Base-by-base conservation (phyloP, 2,113 vertebrate species). In the Seriola dumerili region DNA sequence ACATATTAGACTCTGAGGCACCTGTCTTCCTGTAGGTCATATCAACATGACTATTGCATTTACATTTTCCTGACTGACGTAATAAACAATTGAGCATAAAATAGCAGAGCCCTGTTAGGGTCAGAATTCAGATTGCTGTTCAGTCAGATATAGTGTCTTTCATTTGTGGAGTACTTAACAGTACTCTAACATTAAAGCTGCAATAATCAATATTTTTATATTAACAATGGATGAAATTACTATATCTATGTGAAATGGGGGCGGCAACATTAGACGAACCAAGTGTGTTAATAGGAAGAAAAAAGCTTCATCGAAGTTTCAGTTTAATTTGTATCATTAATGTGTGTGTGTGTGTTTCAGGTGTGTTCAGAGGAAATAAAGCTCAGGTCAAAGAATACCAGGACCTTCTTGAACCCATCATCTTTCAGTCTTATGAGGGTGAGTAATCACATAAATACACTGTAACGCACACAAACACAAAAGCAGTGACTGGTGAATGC, bases 381-480 rank as follows among this genome's bases (percentile, higher is more conserved):
- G 86, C 93, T 13, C 97, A 99, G 94, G 97, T 99, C 52, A 96
- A 97, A 72, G 97, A 99, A 19, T 99, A 97, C 88, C 95, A 97
- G 74, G 94, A 96, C 13, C 96, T 99, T 67, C 94, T 99, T 79
- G 94, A 97, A 13, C 96, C 96, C 32, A 85, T 99, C 80, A 95
- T 99, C 82, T 98, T 98, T 69, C 96, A 96, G 48, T 96, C 97
- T 12, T 87, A 90, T 79, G 98, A 99, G 85, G 98, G 98, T 99
- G 94, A 92, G 90, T 63, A 64, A 62, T 81, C 3, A 58, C 42
- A 40, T 29, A 32, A 8, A 12, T 5, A 48, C 44, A 44, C 38
- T 5, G n/a, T 25, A 57, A 68, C 29, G 63, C 52, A 34, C 23
- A 3, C 5, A 1, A 32, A 7, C 38, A 12, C 66, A 29, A 12